phyloP scores from a whole-genome alignment of 2,888 invertebrate genomes.

The Dermolepida albohirtum region DNA sequence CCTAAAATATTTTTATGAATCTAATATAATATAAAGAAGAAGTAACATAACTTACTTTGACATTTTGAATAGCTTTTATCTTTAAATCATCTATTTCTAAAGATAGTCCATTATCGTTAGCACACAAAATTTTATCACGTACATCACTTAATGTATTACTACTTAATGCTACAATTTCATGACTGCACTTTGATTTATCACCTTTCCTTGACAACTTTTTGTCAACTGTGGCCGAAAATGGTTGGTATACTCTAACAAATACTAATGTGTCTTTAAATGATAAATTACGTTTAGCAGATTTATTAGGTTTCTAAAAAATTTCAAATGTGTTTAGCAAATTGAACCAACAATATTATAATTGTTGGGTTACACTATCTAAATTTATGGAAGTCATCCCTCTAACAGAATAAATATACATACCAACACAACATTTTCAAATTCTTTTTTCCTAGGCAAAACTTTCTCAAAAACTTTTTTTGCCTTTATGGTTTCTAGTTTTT shows the following conservation, averaged over 20 bases:
- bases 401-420: constrained; percentile 9
- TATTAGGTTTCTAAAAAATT: constrained; percentile 47
- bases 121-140: constrained; percentile 80
- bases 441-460: constrained; percentile 24
- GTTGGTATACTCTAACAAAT: constrained; percentile 67
- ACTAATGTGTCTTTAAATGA: constrained; percentile 65
- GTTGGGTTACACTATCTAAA: constrained; percentile 49
- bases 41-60: constrained; percentile 53
- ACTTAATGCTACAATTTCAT: constrained; percentile 75
- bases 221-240: constrained; percentile 57
- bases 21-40: not conserved
- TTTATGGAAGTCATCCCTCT: not conserved
- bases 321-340: constrained; percentile 41
- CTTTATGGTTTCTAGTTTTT: constrained; percentile 43
- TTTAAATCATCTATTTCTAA: constrained; percentile 69
- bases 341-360: not conserved
- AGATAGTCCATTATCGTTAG: constrained; percentile 74
- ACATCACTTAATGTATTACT: constrained; percentile 77
- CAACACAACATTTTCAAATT: constrained; percentile 29
- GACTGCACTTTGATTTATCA: constrained; percentile 64
- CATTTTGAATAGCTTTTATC: constrained; percentile 57
- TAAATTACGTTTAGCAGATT: constrained; percentile 82
- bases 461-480: constrained; percentile 14
- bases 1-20: constrained; percentile 62
- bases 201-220: constrained; percentile 43